Percentiles rank a stretch among this genome's conserved stretches.
These are phyloP conservation scores for Seira sanloemensis DNA, from an alignment of 2,888 invertebrate genomes.

Conservation along the genomic window DNA sequence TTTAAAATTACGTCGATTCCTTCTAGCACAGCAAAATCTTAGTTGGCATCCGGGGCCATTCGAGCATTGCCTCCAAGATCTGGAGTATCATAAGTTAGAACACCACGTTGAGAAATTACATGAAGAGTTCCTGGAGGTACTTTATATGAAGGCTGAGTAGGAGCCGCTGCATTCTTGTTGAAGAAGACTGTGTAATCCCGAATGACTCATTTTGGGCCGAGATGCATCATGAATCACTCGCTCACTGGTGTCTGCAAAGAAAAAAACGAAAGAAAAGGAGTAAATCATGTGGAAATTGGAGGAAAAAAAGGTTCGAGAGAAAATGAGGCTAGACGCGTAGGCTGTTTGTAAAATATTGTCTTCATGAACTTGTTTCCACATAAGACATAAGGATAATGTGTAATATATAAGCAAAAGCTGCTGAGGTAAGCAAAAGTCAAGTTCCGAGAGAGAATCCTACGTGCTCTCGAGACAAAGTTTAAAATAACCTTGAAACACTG, in stretches of 20 bases:
- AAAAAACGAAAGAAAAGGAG: slow-evolving; percentile 22
- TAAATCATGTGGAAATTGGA: background rate
- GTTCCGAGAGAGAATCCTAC: background rate
- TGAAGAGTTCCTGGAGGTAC: slow-evolving; percentile 73
- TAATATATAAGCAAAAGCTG: too few species aligned
- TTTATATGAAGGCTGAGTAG: slow-evolving; percentile 67
- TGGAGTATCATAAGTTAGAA: slow-evolving; percentile 68
- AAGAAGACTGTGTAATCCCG: slow-evolving; percentile 72
- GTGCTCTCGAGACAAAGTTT: background rate
- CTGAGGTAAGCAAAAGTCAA: background rate
- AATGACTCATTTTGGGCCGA: slow-evolving; percentile 67
- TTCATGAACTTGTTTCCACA: slow-evolving; percentile 1
- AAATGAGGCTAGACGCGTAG: slow-evolving; percentile 7
- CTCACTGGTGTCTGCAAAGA: slow-evolving; percentile 71
- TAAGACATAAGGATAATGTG: too few species aligned
- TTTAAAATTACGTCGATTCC: too few species aligned
- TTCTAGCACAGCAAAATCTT: too few species aligned
- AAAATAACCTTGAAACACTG: slow-evolving; percentile 2
- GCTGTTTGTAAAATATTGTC: background rate
- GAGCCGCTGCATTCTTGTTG: slow-evolving; percentile 66
- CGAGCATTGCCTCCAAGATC: slow-evolving; percentile 70
- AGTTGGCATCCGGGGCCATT: slow-evolving; percentile 59
- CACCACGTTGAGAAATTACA: slow-evolving; percentile 71
- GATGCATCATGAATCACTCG: slow-evolving; percentile 68
- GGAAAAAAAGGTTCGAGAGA: background rate